phyloP scores from a whole-genome alignment of 2,113 vertebrate species.

The Leptocoma aspasia region DNA sequence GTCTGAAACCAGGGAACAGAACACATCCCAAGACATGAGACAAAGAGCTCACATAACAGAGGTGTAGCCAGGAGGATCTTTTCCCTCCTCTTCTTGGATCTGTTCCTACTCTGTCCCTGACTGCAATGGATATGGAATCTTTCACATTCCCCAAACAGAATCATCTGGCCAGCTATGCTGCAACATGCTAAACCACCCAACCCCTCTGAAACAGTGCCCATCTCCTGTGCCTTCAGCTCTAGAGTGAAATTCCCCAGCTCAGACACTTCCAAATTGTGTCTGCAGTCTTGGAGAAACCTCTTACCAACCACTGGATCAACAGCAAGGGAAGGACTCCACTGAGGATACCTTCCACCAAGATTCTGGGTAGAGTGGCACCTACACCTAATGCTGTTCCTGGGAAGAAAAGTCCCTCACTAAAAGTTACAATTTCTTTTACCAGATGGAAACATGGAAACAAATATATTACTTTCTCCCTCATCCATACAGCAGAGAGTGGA shows the following conservation, averaged over 20 bases:
- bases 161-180: background rate
- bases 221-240: background rate
- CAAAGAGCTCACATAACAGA: background rate
- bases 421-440: background rate
- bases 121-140: background rate
- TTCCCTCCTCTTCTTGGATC: background rate
- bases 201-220: background rate
- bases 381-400: accelerated
- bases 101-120: background rate
- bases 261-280: background rate
- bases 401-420: background rate
- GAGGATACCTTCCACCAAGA: background rate
- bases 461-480: background rate
- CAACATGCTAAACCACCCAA: background rate
- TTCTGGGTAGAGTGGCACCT: accelerated
- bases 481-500: background rate
- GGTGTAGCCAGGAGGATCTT: background rate
- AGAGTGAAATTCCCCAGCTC: background rate
- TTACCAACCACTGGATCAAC: background rate
- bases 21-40: background rate
- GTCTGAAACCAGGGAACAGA: background rate
- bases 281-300: background rate
- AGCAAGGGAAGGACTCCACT: background rate
- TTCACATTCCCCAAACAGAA: background rate
- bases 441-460: background rate